These are phyloP conservation scores for Montipora capitata DNA, from an alignment of 92 coral and sea anemone genomes.

Conservation along the genomic window DNA sequence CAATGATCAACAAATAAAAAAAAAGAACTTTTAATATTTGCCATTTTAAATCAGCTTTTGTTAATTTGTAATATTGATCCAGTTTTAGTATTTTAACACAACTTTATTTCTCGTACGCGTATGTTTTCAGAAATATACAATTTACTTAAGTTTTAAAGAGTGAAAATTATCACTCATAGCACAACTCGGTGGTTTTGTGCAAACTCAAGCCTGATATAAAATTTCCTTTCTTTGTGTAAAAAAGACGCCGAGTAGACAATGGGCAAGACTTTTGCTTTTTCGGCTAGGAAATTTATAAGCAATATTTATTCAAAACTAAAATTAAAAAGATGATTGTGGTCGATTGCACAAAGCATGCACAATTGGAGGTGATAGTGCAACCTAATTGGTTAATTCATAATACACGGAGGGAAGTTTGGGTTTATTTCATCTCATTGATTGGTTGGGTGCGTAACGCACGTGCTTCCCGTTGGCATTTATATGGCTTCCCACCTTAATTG, in stretches of 20 bases:
- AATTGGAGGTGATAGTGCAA: background rate
- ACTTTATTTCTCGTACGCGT: background rate
- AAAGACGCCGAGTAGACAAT: too few relatives aligned
- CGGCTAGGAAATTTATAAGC: background rate
- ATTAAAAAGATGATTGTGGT: background rate
- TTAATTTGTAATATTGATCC: background rate
- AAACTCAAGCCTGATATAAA: background rate
- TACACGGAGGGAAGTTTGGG: background rate
- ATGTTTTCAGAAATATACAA: slow-evolving; percentile 4
- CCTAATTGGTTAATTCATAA: slow-evolving; percentile 22
- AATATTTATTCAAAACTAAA: background rate
- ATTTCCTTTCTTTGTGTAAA: background rate
- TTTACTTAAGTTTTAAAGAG: slow-evolving; percentile 15
- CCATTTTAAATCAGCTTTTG: background rate
- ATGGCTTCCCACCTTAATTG: slow-evolving; percentile 77
- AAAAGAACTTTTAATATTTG: background rate
- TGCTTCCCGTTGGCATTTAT: slow-evolving; percentile 37
- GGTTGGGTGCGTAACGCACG: slow-evolving; percentile 23
- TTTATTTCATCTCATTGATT: slow-evolving; percentile 10
- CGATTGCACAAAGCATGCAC: slow-evolving; percentile 22
- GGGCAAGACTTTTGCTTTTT: background rate
- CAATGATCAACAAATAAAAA: background rate
- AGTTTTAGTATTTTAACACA: background rate
- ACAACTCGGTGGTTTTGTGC: too few relatives aligned
- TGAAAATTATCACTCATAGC: background rate